Base-by-base conservation (phyloP, 2,888 invertebrate species). In the Panzeria rudis region DNA sequence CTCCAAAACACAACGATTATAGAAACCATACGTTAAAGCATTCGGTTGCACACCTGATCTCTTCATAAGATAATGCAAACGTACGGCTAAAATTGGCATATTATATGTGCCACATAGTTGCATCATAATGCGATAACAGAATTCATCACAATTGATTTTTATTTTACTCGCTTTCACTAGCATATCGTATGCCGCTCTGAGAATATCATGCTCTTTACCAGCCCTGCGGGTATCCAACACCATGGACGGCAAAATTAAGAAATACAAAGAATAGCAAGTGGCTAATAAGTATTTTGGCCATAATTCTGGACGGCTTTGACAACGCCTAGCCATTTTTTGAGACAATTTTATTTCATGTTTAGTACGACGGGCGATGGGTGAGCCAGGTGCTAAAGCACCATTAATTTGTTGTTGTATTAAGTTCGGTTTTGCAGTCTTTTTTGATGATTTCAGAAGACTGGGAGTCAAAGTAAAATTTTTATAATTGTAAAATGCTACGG, bases 91-190 rank as follows among this genome's bases (percentile, higher is more conserved):
- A 78, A 98, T 96, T 0, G 99, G 99, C 90, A 98, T 95, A 79
- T 97, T 97, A 91, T 98, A 97, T 87, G 97, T 95, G 7, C 99
- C 98, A 93, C 99, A 99, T 29, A 99, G 94, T 93, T 99, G 98
- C 97, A 99, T 98, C 96, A 99, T 97, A 71, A 99, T 97, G 83
- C 99, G 95, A 93, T 99, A 99, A 93, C 99, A 99, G 69, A 99
- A 97, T 94, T 99, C 99, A 93, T 99, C 99, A 89, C 97, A 97
- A 50, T 96, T 96, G 85, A 98, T 95, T 89, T 96, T 94, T 78
- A 97, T 94, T 88, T 96, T 96, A 87, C 98, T 97, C 90, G 99
- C 97, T 87, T 96, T 95, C 62, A 97, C 96, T 54, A 99, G 93
- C 68, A 98, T 93, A 90, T 98, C 97, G 90, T 97, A 98, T 0